phyloP scores from a whole-genome alignment of 1,140 invertebrate genomes.

The Gerris buenoi region DNA sequence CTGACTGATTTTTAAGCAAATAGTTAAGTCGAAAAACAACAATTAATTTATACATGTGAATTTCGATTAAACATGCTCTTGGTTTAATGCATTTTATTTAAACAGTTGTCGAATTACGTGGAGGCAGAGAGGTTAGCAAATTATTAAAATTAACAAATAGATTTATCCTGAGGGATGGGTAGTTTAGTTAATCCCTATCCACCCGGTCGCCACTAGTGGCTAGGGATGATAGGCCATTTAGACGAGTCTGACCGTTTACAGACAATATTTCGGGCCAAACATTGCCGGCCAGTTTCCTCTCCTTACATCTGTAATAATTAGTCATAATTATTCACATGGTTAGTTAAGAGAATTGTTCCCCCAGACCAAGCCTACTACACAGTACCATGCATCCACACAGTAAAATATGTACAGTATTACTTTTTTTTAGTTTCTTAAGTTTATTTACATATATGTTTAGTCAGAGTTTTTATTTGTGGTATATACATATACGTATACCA shows the following conservation, averaged over 20 bases:
- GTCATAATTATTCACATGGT: conserved; percentile 13
- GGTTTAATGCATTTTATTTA: conserved; percentile 19
- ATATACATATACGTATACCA: background rate
- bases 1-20: no score
- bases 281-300: conserved; percentile 15
- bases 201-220: conserved; percentile 12
- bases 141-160: conserved; percentile 13
- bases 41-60: background rate
- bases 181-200: conserved; percentile 17
- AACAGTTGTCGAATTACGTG: conserved; percentile 30
- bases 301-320: conserved; percentile 17
- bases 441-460: conserved; percentile 9
- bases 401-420: conserved; percentile 12
- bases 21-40: no score
- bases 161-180: conserved; percentile 18
- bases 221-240: conserved; percentile 12
- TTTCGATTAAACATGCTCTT: conserved; percentile 15
- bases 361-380: conserved; percentile 18
- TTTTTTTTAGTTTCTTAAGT: background rate
- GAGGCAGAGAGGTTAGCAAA: conserved; percentile 30
- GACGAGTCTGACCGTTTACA: conserved; percentile 7
- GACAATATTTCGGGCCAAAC: background rate
- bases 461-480: background rate
- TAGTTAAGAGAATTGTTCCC: conserved; percentile 17
- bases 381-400: conserved; percentile 18